Base-by-base conservation (phyloP, 1,140 invertebrate genomes). In the Solenopsis invicta region DNA sequence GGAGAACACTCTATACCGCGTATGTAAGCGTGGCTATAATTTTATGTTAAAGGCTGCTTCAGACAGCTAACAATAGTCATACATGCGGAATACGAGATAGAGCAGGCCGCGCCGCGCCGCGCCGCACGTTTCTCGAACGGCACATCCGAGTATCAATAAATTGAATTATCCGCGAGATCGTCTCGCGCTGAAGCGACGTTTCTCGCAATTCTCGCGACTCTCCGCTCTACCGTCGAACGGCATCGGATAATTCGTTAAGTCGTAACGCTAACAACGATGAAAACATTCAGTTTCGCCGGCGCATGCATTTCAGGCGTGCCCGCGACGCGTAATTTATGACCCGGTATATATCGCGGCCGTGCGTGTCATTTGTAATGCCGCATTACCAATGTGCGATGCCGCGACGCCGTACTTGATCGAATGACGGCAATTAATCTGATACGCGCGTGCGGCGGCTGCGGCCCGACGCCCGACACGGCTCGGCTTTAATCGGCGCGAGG, bases 351-450 rank as follows among this genome's bases (percentile, higher is more conserved):
- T 84, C 78, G 78, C 64, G 77, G 48, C 52, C 67, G 67, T 84
- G 80, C 67, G 69, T 84, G 80, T 84, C 80, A 84, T 84, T 84
- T 84, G 80, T 84, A 84, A 84, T 74, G 69, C 41, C 80, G 80
- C 80, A 84, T 84, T 84, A 84, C 54, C 80, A 84, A 84, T 84
- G 80, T 67, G 29, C 29, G n/a, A n/a, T n/a, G 80, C 52, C 69
- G 69, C 69, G 54, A 84, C 61, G 80, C 48, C 80, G 69, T 84
- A 74, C 80, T 84, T 84, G 80, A 84, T 84, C 80, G 69, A 84
- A 84, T 84, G 80, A 84, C 54, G 54, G 80, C 56, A 74, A 84
- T 84, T 84, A 84, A 84, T 74, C 69, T 41, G 67, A 50, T 56
- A 37, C 54, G 48, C 64, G 37, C 71, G 62, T 41, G 61, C 50